These are phyloP conservation scores for Chironomus tentans DNA, from an alignment of 2,888 invertebrate genomes.

Conservation along the genomic window DNA sequence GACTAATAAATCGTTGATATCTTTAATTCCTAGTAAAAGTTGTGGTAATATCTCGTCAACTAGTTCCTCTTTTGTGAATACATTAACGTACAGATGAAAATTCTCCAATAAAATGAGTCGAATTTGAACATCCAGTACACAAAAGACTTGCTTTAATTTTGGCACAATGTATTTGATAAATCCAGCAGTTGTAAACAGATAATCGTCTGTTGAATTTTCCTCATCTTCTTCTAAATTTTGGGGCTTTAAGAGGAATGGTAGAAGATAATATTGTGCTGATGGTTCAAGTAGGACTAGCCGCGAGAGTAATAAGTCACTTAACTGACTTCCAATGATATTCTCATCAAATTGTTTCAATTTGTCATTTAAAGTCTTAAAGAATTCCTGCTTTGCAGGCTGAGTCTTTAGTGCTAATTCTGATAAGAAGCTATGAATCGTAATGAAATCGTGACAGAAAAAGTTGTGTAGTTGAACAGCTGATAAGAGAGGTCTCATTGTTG, in stretches of 20 bases:
- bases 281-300: constrained; percentile 70
- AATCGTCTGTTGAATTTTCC: constrained; percentile 46
- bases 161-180: constrained; percentile 70
- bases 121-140: constrained; percentile 75
- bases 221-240: constrained; percentile 39
- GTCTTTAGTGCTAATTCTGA: constrained; percentile 71
- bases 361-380: constrained; percentile 63
- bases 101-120: constrained; percentile 68
- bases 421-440: constrained; percentile 72
- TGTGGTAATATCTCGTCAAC: constrained; percentile 74
- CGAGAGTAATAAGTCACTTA: constrained; percentile 68
- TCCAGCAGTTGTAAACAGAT: constrained; percentile 57
- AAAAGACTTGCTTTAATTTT: constrained; percentile 68
- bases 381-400: constrained; percentile 64
- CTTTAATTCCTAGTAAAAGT: constrained; percentile 58
- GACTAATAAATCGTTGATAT: constrained; percentile 74
- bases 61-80: constrained; percentile 68
- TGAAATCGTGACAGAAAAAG: constrained; percentile 79
- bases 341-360: constrained; percentile 66
- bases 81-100: constrained; percentile 64
- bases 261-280: constrained; percentile 37
- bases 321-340: constrained; percentile 69
- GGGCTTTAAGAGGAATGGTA: constrained; percentile 63
- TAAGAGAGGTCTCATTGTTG: constrained; percentile 56
- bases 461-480: constrained; percentile 58